Base-by-base conservation (phyloP, 1,140 invertebrate species). In the Brachionus rubens region DNA sequence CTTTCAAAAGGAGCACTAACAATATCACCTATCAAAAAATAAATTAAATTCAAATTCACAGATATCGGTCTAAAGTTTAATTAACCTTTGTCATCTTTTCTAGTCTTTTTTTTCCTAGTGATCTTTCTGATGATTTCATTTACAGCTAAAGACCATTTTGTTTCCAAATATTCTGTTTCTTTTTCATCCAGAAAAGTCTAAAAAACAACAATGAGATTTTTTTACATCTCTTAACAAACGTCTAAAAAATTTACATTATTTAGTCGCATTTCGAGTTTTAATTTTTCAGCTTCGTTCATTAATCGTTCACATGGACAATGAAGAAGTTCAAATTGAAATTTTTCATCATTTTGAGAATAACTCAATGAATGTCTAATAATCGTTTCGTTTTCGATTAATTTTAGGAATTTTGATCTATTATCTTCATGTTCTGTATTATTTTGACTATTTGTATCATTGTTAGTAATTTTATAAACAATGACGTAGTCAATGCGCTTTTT, bases 251-350 rank as follows among this genome's bases (percentile, higher is more conserved):
- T 80, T 80, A 84, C 82, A 78, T 79, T 81, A 72, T 78, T 78
- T 7, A 84, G 46, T 36, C 83, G 82, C 79, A 85, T 80, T 68
- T 85, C 81, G 10, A 85, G 48, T 52, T 81, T 80, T 12, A 81
- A 79, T 12, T 76, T 79, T 65, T 85, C 82, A 4, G 84, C 84
- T 72, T 85, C 82, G 28, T 79, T 50, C 72, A 81, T 82, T 24
- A 85, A 77, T 50, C 82, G 78, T 19, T 81, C 80, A 48, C 84
- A 81, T 0, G 83, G 81, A 77, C 80, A 81, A 50, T 82, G 80
- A 0, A 85, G 65, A 24, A 82, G 80, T 12, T 80, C 77, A 56
- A 79, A 85, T 4, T 81, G 80, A 26, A 80, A 67, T 5, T 82
- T 78, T 19, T 79, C 80, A n/a, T 79, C 78, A 6, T 70, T 76